Evolutionary conservation across 2,797 vertebrate species (phyloP).

Genomic region (Typhlichthys subterraneus): DNA sequence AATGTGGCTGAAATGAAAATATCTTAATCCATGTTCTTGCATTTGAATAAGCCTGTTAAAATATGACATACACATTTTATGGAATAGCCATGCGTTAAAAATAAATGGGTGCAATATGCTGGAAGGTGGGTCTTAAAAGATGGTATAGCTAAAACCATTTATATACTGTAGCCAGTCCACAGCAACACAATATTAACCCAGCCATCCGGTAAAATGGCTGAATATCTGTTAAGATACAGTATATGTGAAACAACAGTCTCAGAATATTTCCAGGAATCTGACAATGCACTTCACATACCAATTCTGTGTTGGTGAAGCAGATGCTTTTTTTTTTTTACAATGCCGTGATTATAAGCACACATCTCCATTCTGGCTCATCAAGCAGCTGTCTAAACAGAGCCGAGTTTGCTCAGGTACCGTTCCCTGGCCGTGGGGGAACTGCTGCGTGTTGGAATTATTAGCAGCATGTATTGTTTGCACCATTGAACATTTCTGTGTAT

Average conservation of each 20-base stretch:
- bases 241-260: constrained; percentile 42
- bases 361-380: constrained; percentile 70
- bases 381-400: constrained; percentile 74
- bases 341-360: constrained; percentile 59
- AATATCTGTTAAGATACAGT: neutral
- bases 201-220: constrained; percentile 50
- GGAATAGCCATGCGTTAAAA: no score
- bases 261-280: constrained; percentile 56
- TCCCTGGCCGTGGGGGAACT: constrained; percentile 41
- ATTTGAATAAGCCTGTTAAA: no score
- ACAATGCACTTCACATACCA: constrained; percentile 51
- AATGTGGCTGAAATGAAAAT: no score
- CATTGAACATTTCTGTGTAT: constrained; percentile 49
- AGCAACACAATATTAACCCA: constrained; percentile 34
- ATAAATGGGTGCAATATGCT: no score
- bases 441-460: constrained; percentile 53
- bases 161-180: constrained; percentile 17
- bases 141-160: constrained; percentile 36
- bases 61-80: no score
- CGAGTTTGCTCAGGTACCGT: constrained; percentile 66
- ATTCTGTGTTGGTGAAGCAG: constrained; percentile 40
- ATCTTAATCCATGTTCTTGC: no score
- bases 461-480: constrained; percentile 55
- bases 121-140: no score
- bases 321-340: constrained; percentile 36